These are phyloP conservation scores for Bufotes viridis DNA, from an alignment of 2,797 vertebrate genomes.

Conservation along the genomic window DNA sequence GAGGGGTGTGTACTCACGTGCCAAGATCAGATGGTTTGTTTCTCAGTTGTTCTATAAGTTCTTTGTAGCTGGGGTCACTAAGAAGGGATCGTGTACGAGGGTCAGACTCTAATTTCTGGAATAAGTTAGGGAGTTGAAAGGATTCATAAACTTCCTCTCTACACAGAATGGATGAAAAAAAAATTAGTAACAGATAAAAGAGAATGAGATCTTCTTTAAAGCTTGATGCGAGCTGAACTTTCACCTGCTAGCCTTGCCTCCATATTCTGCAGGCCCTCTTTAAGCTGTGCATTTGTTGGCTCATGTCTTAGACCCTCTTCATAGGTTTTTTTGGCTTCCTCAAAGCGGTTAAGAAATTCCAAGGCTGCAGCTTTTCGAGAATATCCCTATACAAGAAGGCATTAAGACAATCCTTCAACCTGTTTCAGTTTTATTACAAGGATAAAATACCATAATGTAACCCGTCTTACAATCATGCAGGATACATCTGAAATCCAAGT, in stretches of 20 bases:
- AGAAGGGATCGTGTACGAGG: constrained; percentile 83
- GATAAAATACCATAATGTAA: neutral
- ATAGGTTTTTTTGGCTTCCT: constrained; percentile 89
- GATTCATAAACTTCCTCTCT: constrained; percentile 94
- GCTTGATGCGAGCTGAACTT: neutral
- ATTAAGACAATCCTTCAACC: neutral
- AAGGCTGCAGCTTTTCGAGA: constrained; percentile 91
- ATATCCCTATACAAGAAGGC: constrained; percentile 80
- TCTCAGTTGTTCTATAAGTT: constrained; percentile 87
- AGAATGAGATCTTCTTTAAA: neutral
- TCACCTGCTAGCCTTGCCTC: constrained; percentile 81
- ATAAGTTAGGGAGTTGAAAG: constrained; percentile 90
- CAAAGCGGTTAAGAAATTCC: constrained; percentile 90
- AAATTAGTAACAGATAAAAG: neutral
- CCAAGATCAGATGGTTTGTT: constrained; percentile 87
- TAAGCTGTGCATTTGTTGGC: constrained; percentile 82
- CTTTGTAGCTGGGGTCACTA: constrained; percentile 85
- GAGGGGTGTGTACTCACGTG: constrained; percentile 77
- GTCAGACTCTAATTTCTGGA: constrained; percentile 87
- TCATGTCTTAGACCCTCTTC: constrained; percentile 89
- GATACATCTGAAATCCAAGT: too few species aligned
- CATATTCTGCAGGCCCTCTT: constrained; percentile 84
- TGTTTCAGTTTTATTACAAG: neutral
- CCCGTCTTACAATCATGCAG: neutral
- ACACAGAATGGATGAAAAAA: neutral